These are phyloP conservation scores for Drosophila affinis DNA, from an alignment of 2,888 invertebrate species.

Conservation along the genomic window DNA sequence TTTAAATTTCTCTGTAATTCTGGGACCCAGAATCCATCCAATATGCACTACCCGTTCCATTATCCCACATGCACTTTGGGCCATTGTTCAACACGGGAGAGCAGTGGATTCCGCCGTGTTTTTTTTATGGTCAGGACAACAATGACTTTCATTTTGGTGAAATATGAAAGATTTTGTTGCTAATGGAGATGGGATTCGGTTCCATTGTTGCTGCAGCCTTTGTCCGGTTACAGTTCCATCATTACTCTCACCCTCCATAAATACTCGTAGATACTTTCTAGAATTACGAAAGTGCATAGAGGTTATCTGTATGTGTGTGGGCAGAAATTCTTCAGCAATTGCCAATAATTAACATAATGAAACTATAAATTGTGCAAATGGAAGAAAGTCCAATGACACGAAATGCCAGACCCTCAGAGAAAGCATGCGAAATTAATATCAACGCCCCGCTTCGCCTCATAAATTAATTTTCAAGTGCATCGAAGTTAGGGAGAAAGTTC, in stretches of 20 bases:
- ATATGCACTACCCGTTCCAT: constrained; percentile 52
- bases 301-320: constrained; percentile 20
- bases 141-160: constrained; percentile 46
- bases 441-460: constrained; percentile 73
- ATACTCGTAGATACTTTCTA: constrained; percentile 21
- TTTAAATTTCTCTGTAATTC: constrained; percentile 48
- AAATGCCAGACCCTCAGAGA: constrained; percentile 36
- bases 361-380: constrained; percentile 66
- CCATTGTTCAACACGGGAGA: constrained; percentile 27
- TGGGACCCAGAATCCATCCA: constrained; percentile 23
- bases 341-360: constrained; percentile 81
- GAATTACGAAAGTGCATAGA: constrained; percentile 36
- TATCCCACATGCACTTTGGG: constrained; percentile 46
- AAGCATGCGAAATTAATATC: constrained; percentile 51
- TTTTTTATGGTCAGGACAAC: constrained; percentile 41
- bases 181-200: constrained; percentile 49
- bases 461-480: constrained; percentile 77
- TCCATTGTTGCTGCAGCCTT: constrained; percentile 51
- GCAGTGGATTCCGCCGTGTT: constrained; percentile 14
- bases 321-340: constrained; percentile 58
- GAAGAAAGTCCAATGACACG: constrained; percentile 76
- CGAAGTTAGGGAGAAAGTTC: constrained; percentile 33
- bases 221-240: constrained; percentile 3
- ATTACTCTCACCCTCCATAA: not conserved
- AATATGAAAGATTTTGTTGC: constrained; percentile 30